Conservation (phyloP, 1,140 invertebrate genomes). For the Drosophila mauritiana region DNA sequence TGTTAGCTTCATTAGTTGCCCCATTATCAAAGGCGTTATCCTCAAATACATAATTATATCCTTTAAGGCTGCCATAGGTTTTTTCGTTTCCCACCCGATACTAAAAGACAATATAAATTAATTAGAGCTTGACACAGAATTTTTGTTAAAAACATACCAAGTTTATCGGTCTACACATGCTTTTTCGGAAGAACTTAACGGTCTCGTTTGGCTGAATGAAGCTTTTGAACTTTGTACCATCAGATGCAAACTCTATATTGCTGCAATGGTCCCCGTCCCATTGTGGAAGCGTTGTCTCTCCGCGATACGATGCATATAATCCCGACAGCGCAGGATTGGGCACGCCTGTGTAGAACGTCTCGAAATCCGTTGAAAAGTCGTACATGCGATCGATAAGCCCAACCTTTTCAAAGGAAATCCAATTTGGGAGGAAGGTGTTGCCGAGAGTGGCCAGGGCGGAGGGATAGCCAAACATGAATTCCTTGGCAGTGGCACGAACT, state of each 20-base stretch:
- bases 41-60: conserved; percentile 89
- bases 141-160: conserved; percentile 86
- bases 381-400: conserved; percentile 95
- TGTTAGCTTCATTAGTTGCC: conserved; percentile 88
- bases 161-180: conserved; percentile 90
- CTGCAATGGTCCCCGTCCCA: conserved; percentile 90
- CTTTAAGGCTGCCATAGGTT: conserved; percentile 86
- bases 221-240: conserved; percentile 93
- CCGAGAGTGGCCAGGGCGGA: conserved; percentile 90
- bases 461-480: conserved; percentile 94
- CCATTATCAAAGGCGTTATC: conserved; percentile 92
- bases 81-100: conserved; percentile 86
- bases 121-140: conserved; percentile 12
- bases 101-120: conserved; percentile 84
- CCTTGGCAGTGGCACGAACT: conserved; percentile 90
- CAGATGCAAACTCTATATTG: conserved; percentile 91
- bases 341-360: conserved; percentile 92
- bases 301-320: conserved; percentile 91
- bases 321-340: conserved; percentile 87
- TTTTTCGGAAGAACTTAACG: conserved; percentile 92
- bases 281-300: conserved; percentile 89
- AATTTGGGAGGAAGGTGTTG: conserved; percentile 90
- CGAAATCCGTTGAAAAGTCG: conserved; percentile 91
- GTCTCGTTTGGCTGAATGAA: conserved; percentile 89
- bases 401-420: conserved; percentile 93